phyloP scores from a whole-genome alignment of 2,113 vertebrate genomes.

The Pelobates fuscus region DNA sequence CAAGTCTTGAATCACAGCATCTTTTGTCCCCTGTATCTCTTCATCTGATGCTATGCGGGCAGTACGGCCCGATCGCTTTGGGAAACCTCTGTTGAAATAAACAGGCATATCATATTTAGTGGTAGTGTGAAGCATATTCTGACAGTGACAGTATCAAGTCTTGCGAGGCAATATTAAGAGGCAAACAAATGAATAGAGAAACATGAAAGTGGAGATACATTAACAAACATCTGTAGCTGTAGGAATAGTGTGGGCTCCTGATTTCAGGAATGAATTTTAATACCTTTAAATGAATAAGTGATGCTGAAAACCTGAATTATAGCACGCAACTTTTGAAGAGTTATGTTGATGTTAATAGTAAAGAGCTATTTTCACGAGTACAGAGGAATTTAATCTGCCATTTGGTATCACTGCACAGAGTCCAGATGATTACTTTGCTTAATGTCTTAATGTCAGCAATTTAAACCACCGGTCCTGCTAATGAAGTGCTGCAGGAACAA shows the following conservation, averaged over 20 bases:
- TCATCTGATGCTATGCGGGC: slow-evolving; percentile 86
- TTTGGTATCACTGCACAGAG: not conserved
- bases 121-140: not conserved
- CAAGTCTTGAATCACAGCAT: slow-evolving; percentile 96
- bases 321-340: too few species aligned
- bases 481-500: slow-evolving; percentile 1
- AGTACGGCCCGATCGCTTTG: slow-evolving; percentile 80
- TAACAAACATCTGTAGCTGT: too few species aligned
- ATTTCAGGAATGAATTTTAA: too few species aligned
- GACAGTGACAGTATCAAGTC: not conserved
- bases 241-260: too few species aligned
- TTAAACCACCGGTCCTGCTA: not conserved
- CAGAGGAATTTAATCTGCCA: not conserved
- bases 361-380: not conserved
- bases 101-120: slow-evolving; percentile 1
- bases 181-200: too few species aligned
- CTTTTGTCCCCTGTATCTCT: slow-evolving; percentile 96
- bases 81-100: slow-evolving; percentile 76
- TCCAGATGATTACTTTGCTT: not conserved
- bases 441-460: too few species aligned
- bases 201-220: too few species aligned
- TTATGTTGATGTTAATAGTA: too few species aligned
- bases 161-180: too few species aligned
- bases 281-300: too few species aligned
- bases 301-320: too few species aligned